Conservation (phyloP, 2,113 vertebrate genomes). For the Mastomys natalensis region DNA sequence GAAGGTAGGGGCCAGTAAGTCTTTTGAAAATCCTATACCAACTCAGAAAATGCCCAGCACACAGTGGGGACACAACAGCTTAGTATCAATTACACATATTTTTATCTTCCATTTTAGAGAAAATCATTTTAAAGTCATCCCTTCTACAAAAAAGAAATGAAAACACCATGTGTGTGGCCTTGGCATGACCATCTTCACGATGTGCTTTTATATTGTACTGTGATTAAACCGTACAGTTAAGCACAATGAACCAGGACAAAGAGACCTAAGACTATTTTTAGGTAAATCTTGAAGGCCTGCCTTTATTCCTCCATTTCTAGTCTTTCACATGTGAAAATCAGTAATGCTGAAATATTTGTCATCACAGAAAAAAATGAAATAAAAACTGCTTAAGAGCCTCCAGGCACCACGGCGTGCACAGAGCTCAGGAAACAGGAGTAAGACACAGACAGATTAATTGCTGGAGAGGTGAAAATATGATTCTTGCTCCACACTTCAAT, state of each 20-base stretch:
- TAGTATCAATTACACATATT: conserved; percentile 1
- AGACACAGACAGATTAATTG: conserved; percentile 43
- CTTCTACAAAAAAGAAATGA: conserved; percentile 23
- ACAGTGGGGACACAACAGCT: not conserved
- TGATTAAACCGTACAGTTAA: conserved; percentile 67
- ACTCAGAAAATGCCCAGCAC: not conserved
- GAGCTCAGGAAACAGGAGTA: conserved; percentile 9
- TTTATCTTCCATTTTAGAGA: conserved; percentile 26
- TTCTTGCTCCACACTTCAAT: not conserved
- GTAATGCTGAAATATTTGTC: conserved; percentile 59
- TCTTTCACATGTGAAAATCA: conserved; percentile 28
- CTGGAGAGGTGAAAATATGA: conserved; percentile 45
- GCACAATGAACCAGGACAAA: conserved; percentile 49
- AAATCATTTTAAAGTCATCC: conserved; percentile 54
- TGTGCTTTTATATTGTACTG: conserved; percentile 49
- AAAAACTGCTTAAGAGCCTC: conserved; percentile 54
- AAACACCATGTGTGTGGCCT: conserved; percentile 35
- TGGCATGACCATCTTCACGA: conserved; percentile 31
- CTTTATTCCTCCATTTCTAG: conserved; percentile 50
- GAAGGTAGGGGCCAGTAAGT: not conserved
- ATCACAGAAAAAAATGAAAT: conserved; percentile 61
- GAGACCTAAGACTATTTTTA: conserved; percentile 58
- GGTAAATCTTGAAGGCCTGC: conserved; percentile 53
- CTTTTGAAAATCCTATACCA: not conserved
- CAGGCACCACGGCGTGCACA: not conserved